Evolutionary conservation across 2,888 invertebrate species (phyloP).

Genomic region (Metacarcinus magister): DNA sequence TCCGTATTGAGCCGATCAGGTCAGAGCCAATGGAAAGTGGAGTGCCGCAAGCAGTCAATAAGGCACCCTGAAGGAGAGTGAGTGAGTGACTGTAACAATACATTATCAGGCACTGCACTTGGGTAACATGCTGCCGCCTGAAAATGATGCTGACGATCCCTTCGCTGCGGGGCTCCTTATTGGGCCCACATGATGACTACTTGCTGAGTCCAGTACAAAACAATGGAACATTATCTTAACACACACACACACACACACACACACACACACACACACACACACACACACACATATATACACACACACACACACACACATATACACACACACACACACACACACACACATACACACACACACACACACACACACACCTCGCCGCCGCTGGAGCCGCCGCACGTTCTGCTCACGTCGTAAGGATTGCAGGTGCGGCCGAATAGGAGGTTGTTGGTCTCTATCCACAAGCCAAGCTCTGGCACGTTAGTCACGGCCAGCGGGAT

Average conservation of each 20-base stretch:
- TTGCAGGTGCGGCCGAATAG: slow-evolving; percentile 86
- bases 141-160: neutral
- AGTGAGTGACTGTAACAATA: neutral
- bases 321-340: neutral
- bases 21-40: slow-evolving; percentile 95
- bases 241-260: slow-evolving; percentile 36
- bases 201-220: neutral
- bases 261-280: slow-evolving; percentile 29
- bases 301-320: neutral
- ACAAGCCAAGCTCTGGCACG: slow-evolving; percentile 86
- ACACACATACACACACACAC: neutral
- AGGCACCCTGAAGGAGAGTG: slow-evolving; percentile 86
- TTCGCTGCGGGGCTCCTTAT: neutral
- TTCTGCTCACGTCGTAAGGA: slow-evolving; percentile 86
- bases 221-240: neutral
- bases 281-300: slow-evolving; percentile 19
- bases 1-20: slow-evolving; percentile 97
- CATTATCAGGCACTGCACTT: neutral
- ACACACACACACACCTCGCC: slow-evolving; percentile 82
- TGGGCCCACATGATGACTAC: neutral
- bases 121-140: neutral
- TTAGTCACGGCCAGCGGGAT: neutral
- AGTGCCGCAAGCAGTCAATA: slow-evolving; percentile 91
- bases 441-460: slow-evolving; percentile 86
- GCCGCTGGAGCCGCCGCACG: slow-evolving; percentile 86